A percentile compares a stretch with the other conserved stretches of the same genome.
These are phyloP conservation scores for Dorcus parallelipipedus DNA, from an alignment of 2,888 invertebrate species.

Conservation along the genomic window DNA sequence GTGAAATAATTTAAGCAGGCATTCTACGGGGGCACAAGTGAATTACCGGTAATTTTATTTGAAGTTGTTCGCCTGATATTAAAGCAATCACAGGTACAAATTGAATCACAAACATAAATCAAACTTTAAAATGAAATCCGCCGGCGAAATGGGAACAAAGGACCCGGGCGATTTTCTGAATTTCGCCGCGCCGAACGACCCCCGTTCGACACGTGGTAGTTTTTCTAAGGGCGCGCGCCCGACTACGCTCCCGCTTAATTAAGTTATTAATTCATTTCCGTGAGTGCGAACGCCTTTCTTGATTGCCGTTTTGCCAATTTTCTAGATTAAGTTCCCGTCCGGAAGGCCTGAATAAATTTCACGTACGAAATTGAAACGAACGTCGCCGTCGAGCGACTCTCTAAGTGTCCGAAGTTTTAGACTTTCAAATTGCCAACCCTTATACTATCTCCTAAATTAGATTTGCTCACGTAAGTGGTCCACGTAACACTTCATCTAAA, in stretches of 20 bases:
- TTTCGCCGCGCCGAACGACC: background rate
- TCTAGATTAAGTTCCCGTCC: conserved; percentile 11
- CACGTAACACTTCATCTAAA: no score
- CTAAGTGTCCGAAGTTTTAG: no score
- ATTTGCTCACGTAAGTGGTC: no score
- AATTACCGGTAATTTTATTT: conserved; percentile 22
- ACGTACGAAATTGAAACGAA: conserved; percentile 7
- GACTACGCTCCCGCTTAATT: conserved; percentile 10
- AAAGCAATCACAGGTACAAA: conserved; percentile 27
- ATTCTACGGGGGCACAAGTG: conserved; percentile 9
- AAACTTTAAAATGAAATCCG: conserved; percentile 28
- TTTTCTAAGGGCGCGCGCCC: no score
- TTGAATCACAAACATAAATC: conserved; percentile 27
- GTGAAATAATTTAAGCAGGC: conserved; percentile 10
- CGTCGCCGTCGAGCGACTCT: background rate
- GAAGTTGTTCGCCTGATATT: conserved; percentile 18
- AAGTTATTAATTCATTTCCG: conserved; percentile 18
- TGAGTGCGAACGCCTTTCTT: conserved; percentile 15
- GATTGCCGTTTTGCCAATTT: conserved; percentile 16
- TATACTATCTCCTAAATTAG: no score
- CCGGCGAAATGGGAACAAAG: conserved; percentile 17
- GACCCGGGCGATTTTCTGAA: conserved; percentile 4
- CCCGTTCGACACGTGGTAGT: background rate
- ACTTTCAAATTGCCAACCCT: no score
- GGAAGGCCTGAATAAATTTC: conserved; percentile 10